Evolutionary conservation across 2,888 invertebrate genomes (phyloP), one percentile per base, ranked within the genome.

Genomic region (Neuroscelio doddi): DNA sequence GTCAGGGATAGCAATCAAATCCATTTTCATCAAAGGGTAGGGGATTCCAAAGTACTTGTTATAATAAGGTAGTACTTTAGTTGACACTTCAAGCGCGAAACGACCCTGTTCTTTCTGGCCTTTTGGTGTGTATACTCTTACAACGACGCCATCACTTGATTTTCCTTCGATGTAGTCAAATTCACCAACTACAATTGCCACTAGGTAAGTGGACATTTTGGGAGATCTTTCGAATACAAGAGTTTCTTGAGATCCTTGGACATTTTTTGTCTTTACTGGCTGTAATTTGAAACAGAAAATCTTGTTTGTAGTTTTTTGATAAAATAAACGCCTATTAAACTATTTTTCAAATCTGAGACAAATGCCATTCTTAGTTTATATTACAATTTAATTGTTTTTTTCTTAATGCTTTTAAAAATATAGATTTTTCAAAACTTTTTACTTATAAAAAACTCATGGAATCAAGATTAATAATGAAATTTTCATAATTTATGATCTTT

Each of bases 11-110:
- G 98, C 97, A 76, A 98, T 95, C 55, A 98, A 88, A 86, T 98
- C 98, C 85, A 97, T 94, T 85, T 98, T 98, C 14, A 97, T 97
- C 69, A 98, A 86, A 0, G 97, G 97, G 86, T 97, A 98, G 0
- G 95, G 93, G 77, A 98, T 93, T 68, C 94, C 91, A 85, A 98
- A 98, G 85, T 97, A 98, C 50, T 95, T 91, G 76, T 96, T 95
- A 86, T 97, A 98, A 80, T 94, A 98, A 0, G 97, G 95, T 53
- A 98, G 86, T 12, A 95, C 94, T 85, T 93, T 92, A 1, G 92
- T 92, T n/a, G 97, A 94, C 5, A 97, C 94, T 82, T 97, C 93
- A 27, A 98, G 85, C 1, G 97, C 97, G 86, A 96, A 98, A 71
- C 89, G 82, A 0, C 97, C 98, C 81, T 97, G 96, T 71, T 96